phyloP scores from a whole-genome alignment of 2,888 invertebrate species.

The Cheilosia variabilis region DNA sequence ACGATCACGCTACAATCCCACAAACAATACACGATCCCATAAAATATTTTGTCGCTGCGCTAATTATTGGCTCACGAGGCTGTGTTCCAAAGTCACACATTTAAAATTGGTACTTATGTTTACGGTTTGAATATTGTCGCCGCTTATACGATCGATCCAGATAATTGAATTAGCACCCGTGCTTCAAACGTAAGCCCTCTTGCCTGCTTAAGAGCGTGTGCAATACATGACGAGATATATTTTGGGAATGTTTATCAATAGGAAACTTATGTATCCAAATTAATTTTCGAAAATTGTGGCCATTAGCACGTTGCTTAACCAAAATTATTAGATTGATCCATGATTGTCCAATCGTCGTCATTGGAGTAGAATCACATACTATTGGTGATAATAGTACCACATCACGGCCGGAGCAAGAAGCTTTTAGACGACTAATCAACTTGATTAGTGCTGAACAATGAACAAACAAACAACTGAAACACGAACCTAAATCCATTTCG shows the following conservation, averaged over 20 bases:
- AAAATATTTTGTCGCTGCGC: constrained; percentile 22
- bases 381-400: constrained; percentile 50
- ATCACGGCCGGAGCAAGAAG: constrained; percentile 49
- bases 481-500: constrained; percentile 31
- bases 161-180: constrained; percentile 50
- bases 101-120: constrained; percentile 43
- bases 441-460: constrained; percentile 43
- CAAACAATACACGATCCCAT: constrained; percentile 29
- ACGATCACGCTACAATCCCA: not conserved
- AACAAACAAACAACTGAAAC: constrained; percentile 53
- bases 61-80: constrained; percentile 36
- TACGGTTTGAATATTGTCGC: constrained; percentile 13
- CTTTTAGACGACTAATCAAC: constrained; percentile 40
- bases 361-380: constrained; percentile 49
- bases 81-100: constrained; percentile 18
- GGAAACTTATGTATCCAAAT: constrained; percentile 20
- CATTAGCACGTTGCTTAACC: constrained; percentile 53
- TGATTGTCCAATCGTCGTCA: constrained; percentile 57
- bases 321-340: constrained; percentile 46
- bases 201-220: constrained; percentile 6
- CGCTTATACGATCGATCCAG: constrained; percentile 22
- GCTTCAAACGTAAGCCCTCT: constrained; percentile 17
- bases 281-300: constrained; percentile 45
- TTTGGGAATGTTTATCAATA: constrained; percentile 30
- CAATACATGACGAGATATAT: constrained; percentile 12